Conservation (phyloP, 2,888 invertebrate species). For the Polyommatus icarus region DNA sequence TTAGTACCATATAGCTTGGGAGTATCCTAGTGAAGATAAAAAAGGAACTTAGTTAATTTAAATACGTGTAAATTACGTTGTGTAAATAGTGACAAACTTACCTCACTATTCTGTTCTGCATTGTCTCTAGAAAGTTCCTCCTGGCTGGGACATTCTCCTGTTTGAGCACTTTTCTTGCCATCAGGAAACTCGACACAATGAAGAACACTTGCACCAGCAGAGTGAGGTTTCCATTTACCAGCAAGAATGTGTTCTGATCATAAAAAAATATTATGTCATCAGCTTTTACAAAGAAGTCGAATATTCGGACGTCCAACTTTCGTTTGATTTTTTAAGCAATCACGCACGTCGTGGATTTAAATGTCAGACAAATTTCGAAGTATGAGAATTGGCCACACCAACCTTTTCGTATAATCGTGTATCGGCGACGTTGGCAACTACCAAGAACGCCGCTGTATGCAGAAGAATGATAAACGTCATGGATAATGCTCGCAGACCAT, state of each 20-base stretch:
- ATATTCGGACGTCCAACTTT: too few relatives aligned
- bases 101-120: constrained; percentile 70
- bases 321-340: too few relatives aligned
- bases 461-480: constrained; percentile 67
- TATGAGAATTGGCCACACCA: too few relatives aligned
- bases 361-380: too few relatives aligned
- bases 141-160: constrained; percentile 48
- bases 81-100: constrained; percentile 37
- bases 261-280: too few relatives aligned
- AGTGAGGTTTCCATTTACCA: constrained; percentile 69
- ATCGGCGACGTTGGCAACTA: constrained; percentile 61
- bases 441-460: constrained; percentile 70
- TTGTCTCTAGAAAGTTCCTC: constrained; percentile 59
- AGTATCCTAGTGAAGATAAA: constrained; percentile 53
- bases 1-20: constrained; percentile 65
- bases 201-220: constrained; percentile 75
- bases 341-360: too few relatives aligned
- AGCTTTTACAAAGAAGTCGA: too few relatives aligned
- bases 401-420: constrained; percentile 62
- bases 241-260: constrained; percentile 29
- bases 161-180: constrained; percentile 67
- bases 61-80: too few relatives aligned
- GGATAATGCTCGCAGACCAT: constrained; percentile 68
- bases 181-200: constrained; percentile 70
- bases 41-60: neutral